Evolutionary conservation across 2,888 invertebrate genomes (phyloP).

Genomic region (Seira ritae): DNA sequence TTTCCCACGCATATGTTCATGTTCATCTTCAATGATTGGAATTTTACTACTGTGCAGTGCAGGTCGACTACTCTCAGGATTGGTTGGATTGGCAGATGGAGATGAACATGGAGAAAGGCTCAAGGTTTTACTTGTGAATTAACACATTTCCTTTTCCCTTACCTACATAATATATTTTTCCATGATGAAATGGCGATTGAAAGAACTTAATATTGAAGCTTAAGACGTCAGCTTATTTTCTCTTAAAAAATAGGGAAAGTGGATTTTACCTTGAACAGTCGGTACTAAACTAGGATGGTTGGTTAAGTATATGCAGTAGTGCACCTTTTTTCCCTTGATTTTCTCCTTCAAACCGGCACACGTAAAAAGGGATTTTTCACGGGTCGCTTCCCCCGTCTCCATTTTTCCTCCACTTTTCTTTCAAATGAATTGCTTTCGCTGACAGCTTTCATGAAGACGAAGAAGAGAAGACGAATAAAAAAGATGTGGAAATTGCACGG

Average conservation of each 20-base stretch:
- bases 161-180: too few species aligned
- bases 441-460: slow-evolving; percentile 41
- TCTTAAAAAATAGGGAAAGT: too few species aligned
- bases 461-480: slow-evolving; percentile 27
- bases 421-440: slow-evolving; percentile 49
- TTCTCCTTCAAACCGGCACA: not conserved
- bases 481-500: slow-evolving; percentile 33
- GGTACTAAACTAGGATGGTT: too few species aligned
- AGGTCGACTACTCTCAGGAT: too few species aligned
- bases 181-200: too few species aligned
- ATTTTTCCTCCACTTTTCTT: slow-evolving; percentile 23
- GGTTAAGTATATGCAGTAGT: too few species aligned
- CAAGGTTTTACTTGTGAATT: slow-evolving; percentile 8
- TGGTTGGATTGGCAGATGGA: slow-evolving; percentile 2
- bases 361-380: slow-evolving; percentile 4
- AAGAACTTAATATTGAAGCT: too few species aligned
- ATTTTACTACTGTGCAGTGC: too few species aligned
- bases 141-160: not conserved
- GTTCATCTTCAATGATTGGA: not conserved
- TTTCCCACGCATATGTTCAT: too few species aligned
- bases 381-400: slow-evolving; percentile 23
- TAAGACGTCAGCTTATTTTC: too few species aligned
- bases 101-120: not conserved
- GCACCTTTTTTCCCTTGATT: slow-evolving; percentile 18
- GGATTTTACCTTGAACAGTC: too few species aligned